A percentile compares a stretch with the other conserved stretches of the same genome.
phyloP scores from a whole-genome alignment of 2,113 vertebrate genomes.

The Leptobrachium ailaonicum region DNA sequence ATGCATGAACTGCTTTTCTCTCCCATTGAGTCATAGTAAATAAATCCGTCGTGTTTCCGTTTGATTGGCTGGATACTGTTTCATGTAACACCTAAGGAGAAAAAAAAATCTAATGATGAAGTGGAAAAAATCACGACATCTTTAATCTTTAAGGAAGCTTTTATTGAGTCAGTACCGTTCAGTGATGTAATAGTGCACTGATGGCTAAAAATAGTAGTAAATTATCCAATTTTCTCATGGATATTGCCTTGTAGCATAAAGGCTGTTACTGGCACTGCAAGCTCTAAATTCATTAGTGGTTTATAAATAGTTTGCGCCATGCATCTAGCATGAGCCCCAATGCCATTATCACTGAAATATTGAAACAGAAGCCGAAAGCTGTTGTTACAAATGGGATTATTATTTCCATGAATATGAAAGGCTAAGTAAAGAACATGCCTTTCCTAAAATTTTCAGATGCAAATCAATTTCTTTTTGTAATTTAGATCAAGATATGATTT shows the following conservation, averaged over 20 bases:
- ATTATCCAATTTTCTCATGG: constrained; percentile 17
- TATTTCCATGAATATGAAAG: constrained; percentile 63
- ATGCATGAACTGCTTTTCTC: too few species aligned
- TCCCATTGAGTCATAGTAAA: too few species aligned
- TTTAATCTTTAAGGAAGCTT: constrained; percentile 1
- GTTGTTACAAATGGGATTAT: constrained; percentile 65
- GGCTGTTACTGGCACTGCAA: constrained; percentile 37
- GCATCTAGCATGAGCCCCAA: constrained; percentile 67
- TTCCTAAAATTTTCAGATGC: constrained; percentile 56
- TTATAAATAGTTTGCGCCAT: constrained; percentile 56
- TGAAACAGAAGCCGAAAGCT: constrained; percentile 71
- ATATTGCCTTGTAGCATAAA: constrained; percentile 35
- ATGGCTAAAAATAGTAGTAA: constrained; percentile 19
- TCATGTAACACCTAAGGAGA: too few species aligned
- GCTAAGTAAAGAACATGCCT: constrained; percentile 59
- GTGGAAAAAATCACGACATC: too few species aligned
- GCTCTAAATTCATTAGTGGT: constrained; percentile 41
- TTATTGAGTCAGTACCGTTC: constrained; percentile 4
- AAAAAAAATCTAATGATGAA: too few species aligned
- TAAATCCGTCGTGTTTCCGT: too few species aligned
- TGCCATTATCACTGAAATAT: constrained; percentile 66
- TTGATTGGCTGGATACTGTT: too few species aligned
- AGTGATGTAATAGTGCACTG: constrained; percentile 5
- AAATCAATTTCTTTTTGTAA: constrained; percentile 54
- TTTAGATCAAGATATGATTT: constrained; percentile 22